Evolutionary conservation across 2,888 invertebrate genomes (phyloP), one percentile per base, ranked within the genome.

Genomic region (Hirtodrosophila trivittata): DNA sequence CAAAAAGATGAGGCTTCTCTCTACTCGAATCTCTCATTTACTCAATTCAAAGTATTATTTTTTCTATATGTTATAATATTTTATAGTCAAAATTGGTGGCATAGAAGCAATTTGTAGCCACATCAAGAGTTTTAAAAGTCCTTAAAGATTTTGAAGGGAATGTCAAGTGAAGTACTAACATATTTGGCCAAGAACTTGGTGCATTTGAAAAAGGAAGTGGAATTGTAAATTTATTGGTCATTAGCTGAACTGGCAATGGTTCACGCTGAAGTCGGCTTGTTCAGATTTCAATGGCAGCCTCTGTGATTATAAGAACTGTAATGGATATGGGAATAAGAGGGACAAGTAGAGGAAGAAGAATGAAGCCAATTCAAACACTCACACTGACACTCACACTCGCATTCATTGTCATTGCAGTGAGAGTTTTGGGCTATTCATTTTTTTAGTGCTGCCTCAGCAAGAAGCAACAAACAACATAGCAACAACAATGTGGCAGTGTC

Each of bases 401-500:
- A 21, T 3, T 55, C 73, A 57, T 70, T 71, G 75, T 70, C 56
- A 59, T 21, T 56, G 76, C 54, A 60, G 35, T 66, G 42, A 35
- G 60, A 49, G 51, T 59, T 46, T 18, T 43, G 42, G 10, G 28
- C 26, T 43, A 1, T 30, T 51, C 28, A 9, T 26, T 25, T 28
- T 62, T 51, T 66, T 84, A 82, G 42, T 77, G 86, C 86, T 78
- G 83, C 58, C 83, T 86, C 78, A 65, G 69, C 75, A 41, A 32
- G 13, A 10, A 13, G 33, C 33, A 10, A 16, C 21, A 33, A n/a
- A 10, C 43, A 62, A n/a, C 64, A 49, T 38, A 47, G 9, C 43
- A 62, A n/a, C 25, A 32, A 14, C 14, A 46, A n/a, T 18, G 46
- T 33, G 60, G 38, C 43, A 58, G 43, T 12, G n/a, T 9, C 37